Percentiles rank a stretch among this genome's conserved stretches.
These are phyloP conservation scores for Sinocyclocheilus rhinocerous DNA, from an alignment of 2,113 vertebrate species.

Conservation along the genomic window DNA sequence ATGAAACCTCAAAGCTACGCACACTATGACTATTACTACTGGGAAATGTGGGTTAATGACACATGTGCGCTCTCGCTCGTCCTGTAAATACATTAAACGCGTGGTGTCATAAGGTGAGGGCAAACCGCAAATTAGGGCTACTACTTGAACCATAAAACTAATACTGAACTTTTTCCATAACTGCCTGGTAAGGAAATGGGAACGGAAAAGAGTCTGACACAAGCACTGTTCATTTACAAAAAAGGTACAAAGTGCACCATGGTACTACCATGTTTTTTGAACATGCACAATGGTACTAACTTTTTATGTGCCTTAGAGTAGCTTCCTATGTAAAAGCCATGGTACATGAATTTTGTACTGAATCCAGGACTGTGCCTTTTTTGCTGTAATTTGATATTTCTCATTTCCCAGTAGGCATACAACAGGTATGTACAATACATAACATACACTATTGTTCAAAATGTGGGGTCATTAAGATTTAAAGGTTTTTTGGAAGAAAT, in stretches of 20 bases:
- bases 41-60: conserved; percentile 37
- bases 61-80: not conserved
- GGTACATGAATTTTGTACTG: not conserved
- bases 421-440: too few relatives aligned
- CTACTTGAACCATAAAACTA: conserved; percentile 33
- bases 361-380: not conserved
- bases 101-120: not conserved
- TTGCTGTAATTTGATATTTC: too few relatives aligned
- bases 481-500: too few relatives aligned
- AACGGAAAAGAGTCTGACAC: conserved; percentile 29
- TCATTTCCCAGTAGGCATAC: too few relatives aligned
- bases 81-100: conserved; percentile 37
- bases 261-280: not conserved
- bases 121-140: conserved; percentile 35
- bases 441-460: too few relatives aligned
- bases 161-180: conserved; percentile 36
- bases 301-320: not conserved
- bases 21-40: conserved; percentile 9
- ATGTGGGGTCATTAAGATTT: too few relatives aligned
- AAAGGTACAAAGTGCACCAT: not conserved
- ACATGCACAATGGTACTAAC: not conserved
- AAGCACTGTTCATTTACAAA: conserved; percentile 21
- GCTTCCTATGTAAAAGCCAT: not conserved
- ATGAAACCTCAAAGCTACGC: conserved; percentile 48
- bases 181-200: not conserved